Base-by-base conservation (phyloP, 2,113 vertebrate species). In the Oryzias javanicus region DNA sequence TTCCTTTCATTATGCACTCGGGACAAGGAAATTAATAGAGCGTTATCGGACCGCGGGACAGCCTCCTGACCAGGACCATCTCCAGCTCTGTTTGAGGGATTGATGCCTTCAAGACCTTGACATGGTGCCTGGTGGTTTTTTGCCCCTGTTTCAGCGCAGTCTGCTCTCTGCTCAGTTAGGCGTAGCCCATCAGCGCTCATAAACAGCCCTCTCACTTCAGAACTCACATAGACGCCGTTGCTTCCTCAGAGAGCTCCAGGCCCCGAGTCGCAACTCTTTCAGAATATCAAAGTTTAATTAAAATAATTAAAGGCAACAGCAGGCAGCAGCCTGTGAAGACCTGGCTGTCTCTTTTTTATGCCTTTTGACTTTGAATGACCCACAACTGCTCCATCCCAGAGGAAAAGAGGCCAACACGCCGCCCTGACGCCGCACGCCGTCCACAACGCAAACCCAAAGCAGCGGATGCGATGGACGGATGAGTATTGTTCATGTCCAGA, bases 261-360 rank as follows among this genome's bases (percentile, higher is more conserved):
- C 46, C 45, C 84, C 66, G 83, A 87, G 83, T 93, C 90, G 90
- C 93, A 90, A 92, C 87, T 81, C 92, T 88, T 81, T 89, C 90
- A 81, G 79, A 94, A 91, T 94, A 92, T 95, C 93, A 88, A 95
- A 94, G 86, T 97, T 98, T 94, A 94, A 95, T 98, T 95, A 95
- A 95, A 96, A 93, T 95, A 95, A 96, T 96, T 96, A 95, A 95
- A 96, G 88, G 91, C 91, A 95, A 93, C 94, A 94, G 94, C 94
- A 91, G 95, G 94, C 94, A 94, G 93, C 93, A 93, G 94, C 94
- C 93, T 95, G 94, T 94, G 93, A 96, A 96, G 92, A 93, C 92
- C 90, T 91, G 90, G 88, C 93, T 93, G 92, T 94, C 94, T 91
- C 60, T 89, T 94, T 94, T 94, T 93, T 93, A 94, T 91, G 92